Evolutionary conservation across 2,888 invertebrate genomes (phyloP), one percentile per base, ranked within the genome.

Genomic region (Trichacis sp.): DNA sequence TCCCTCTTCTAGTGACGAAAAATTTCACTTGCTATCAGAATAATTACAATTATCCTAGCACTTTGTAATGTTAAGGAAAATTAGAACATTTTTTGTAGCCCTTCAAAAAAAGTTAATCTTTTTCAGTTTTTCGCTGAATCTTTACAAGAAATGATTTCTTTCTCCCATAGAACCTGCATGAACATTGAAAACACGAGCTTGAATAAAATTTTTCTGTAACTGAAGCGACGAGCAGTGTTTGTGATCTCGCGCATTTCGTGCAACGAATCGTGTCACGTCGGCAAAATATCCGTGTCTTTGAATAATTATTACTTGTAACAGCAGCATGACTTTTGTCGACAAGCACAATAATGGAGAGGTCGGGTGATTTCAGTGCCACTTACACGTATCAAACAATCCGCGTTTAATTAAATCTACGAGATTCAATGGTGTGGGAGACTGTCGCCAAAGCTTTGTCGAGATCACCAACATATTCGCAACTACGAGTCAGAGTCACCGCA

Each of bases 341-440:
- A 42, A 42, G 9, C 4, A 9, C 9, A 33, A 42, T 42, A 42
- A 42, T 42, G 18, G 42, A 40, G 30, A 48, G 30, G 30, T 15
- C 14, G 12, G 17, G 18, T 46, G 63, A 54, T 57, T 50, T 57
- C 57, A 55, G 46, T 49, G 51, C 64, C 62, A 54, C 68, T 72
- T 64, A 68, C 63, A 63, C 59, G 64, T 64, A 66, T 70, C 70
- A 64, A 70, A 64, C 64, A 67, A 72, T 71, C 63, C 64, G 51
- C 59, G 69, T 69, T 71, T 73, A 73, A 73, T 73, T 73, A 73
- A 73, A 70, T 73, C 61, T 59, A 68, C 64, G 55, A 40, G 52
- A 54, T 50, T 55, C 52, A 47, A 55, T 55, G 47, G 54, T 47
- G 47, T 43, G 43, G 20, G 54, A 24, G 30, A 45, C 50, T 49